Conservation (phyloP, 2,888 invertebrate genomes). For the Sisyra terminalis region DNA sequence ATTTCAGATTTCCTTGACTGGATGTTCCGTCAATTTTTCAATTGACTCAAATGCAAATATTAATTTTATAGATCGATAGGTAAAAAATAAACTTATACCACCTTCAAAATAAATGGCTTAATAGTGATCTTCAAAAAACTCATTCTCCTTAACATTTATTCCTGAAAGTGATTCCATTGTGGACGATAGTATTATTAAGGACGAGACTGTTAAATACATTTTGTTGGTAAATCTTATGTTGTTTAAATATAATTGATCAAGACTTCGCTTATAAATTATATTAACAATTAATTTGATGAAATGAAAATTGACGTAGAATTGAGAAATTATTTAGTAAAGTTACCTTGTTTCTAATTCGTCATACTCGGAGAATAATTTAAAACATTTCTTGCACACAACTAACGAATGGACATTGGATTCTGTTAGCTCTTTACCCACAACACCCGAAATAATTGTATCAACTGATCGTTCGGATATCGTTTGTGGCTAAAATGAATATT, state of each 20-base stretch:
- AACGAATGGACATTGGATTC: conserved; percentile 35
- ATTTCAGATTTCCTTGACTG: no score
- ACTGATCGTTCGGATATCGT: conserved; percentile 19
- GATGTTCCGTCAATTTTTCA: no score
- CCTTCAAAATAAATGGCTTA: no score
- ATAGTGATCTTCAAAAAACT: no score
- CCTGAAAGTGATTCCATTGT: no score
- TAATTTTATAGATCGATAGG: no score
- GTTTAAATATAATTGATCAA: neutral
- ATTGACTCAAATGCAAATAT: no score
- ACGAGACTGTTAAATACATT: no score
- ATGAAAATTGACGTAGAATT: neutral
- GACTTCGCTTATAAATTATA: neutral
- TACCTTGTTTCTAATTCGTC: conserved; percentile 37
- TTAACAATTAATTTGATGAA: neutral
- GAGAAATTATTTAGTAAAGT: conserved; percentile 10
- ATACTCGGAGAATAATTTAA: conserved; percentile 41
- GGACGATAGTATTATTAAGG: no score
- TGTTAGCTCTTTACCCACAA: conserved; percentile 31
- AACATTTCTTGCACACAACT: conserved; percentile 51
- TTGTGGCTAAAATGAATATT: conserved; percentile 17
- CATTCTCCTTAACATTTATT: no score
- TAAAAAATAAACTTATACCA: no score
- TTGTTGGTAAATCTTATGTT: no score
- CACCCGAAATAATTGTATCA: conserved; percentile 25